These are phyloP conservation scores for Drosophila meridiana DNA, from an alignment of 2,888 invertebrate genomes.

Conservation along the genomic window DNA sequence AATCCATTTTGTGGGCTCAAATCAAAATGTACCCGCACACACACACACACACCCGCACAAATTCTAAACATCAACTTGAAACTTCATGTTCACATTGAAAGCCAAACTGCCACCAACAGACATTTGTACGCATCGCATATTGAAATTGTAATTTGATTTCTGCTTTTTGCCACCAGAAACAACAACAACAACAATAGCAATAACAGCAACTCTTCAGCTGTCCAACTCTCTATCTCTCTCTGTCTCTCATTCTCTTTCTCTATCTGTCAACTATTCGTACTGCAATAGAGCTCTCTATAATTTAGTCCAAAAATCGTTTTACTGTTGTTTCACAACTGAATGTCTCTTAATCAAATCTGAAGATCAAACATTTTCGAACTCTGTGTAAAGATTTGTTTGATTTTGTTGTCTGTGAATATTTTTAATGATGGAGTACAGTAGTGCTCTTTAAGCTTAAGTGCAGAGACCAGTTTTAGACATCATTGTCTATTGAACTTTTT, in stretches of 20 bases:
- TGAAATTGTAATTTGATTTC: constrained; percentile 80
- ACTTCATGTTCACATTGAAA: constrained; percentile 77
- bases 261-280: constrained; percentile 13
- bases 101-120: constrained; percentile 77
- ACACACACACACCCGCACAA: constrained; percentile 28
- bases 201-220: constrained; percentile 51
- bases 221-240: constrained; percentile 11
- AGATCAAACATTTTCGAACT: constrained; percentile 20
- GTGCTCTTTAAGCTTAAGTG: not conserved
- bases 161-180: constrained; percentile 70
- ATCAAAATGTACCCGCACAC: constrained; percentile 57
- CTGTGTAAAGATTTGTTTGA: not conserved
- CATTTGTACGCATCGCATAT: constrained; percentile 78
- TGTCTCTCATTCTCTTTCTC: not conserved
- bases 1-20: constrained; percentile 73
- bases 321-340: constrained; percentile 12
- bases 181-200: constrained; percentile 44
- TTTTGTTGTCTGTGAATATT: not conserved
- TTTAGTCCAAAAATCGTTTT: constrained; percentile 19
- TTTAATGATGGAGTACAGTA: not conserved
- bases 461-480: not conserved
- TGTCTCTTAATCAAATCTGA: constrained; percentile 25
- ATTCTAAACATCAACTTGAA: constrained; percentile 72
- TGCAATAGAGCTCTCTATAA: constrained; percentile 26
- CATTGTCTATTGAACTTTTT: no score